phyloP scores from a whole-genome alignment of 2,113 vertebrate genomes.

The Gorilla gorilla region DNA sequence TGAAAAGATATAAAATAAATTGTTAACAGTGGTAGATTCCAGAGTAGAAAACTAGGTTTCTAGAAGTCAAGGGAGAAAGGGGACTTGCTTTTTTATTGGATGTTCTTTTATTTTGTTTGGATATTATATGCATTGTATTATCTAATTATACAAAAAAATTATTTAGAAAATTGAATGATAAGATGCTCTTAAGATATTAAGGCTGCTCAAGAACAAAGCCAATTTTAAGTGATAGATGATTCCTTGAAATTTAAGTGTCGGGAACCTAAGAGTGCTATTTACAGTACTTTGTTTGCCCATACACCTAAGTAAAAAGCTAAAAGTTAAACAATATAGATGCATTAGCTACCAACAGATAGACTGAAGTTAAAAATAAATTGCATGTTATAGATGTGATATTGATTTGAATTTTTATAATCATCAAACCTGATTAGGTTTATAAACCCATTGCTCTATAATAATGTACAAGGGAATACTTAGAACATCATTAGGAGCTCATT shows the following conservation, averaged over 20 bases:
- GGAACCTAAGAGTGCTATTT: neutral
- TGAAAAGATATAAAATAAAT: neutral
- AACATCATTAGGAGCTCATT: constrained; percentile 21
- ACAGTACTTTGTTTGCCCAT: neutral
- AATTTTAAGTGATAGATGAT: neutral
- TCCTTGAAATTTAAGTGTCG: neutral
- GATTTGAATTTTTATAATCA: constrained; percentile 2
- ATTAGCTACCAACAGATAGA: neutral
- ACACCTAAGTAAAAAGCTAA: neutral
- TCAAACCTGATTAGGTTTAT: constrained; percentile 24
- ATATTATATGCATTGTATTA: neutral
- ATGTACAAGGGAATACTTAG: neutral
- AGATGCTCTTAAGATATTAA: neutral
- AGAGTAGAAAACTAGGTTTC: neutral
- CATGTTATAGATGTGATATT: neutral
- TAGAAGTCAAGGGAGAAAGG: neutral
- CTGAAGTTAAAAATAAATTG: neutral
- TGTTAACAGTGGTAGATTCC: neutral
- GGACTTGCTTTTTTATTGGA: neutral
- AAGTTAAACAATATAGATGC: neutral
- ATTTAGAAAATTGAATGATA: neutral
- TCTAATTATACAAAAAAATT: neutral
- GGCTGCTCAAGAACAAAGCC: neutral
- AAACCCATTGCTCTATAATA: neutral
- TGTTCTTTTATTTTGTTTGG: neutral